Conservation (phyloP, 2,113 vertebrate genomes). For the Maccullochella peelii region DNA sequence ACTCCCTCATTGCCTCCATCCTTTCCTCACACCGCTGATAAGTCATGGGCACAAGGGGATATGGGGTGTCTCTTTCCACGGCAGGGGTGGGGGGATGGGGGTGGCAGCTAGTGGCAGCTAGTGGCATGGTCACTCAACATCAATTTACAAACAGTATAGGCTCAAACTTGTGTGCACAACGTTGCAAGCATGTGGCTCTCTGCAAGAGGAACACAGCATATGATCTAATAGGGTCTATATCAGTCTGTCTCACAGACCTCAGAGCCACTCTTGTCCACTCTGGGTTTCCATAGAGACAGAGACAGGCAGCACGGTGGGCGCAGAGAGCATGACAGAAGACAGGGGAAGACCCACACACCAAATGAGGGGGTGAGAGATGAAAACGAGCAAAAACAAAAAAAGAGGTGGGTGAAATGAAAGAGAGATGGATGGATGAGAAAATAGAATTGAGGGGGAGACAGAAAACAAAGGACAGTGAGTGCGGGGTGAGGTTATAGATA, state of each 20-base stretch:
- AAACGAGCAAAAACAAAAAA: slow-evolving; percentile 27
- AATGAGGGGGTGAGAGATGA: slow-evolving; percentile 69
- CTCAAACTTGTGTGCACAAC: slow-evolving; percentile 10
- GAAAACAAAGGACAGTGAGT: slow-evolving; percentile 9
- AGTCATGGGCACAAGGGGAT: slow-evolving; percentile 20
- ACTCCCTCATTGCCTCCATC: slow-evolving; percentile 40
- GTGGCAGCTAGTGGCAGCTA: slow-evolving; percentile 25
- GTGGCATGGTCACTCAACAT: slow-evolving; percentile 35
- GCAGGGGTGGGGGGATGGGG: not conserved
- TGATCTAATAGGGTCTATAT: slow-evolving; percentile 73
- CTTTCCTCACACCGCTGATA: slow-evolving; percentile 43
- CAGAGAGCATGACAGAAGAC: slow-evolving; percentile 68
- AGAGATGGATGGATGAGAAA: slow-evolving; percentile 37
- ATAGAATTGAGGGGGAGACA: slow-evolving; percentile 24
- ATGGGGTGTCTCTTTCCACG: not conserved
- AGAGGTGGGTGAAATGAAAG: slow-evolving; percentile 42
- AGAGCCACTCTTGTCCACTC: slow-evolving; percentile 75
- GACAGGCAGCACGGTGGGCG: slow-evolving; percentile 66
- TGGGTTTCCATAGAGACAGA: slow-evolving; percentile 81
- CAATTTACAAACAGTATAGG: slow-evolving; percentile 38
- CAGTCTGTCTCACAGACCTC: slow-evolving; percentile 72
- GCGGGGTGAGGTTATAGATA: slow-evolving; percentile 31
- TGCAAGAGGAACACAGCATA: slow-evolving; percentile 53
- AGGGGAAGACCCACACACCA: slow-evolving; percentile 78
- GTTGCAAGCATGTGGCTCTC: slow-evolving; percentile 32